phyloP scores from a whole-genome alignment of 2,797 vertebrate species.

The Myiothlypis chrysogaster region DNA sequence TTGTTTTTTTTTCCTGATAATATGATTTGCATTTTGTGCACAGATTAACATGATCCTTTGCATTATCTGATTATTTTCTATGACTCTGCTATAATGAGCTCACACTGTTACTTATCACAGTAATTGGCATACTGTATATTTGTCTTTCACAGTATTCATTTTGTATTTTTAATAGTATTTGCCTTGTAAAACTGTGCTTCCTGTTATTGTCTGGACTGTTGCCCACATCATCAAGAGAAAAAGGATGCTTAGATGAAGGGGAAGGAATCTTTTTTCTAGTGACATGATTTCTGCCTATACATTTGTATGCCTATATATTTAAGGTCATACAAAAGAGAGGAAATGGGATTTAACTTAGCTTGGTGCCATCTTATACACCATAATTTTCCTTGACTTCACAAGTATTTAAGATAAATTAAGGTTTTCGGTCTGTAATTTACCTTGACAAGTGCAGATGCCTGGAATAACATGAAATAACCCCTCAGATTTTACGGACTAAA shows the following conservation, averaged over 20 bases:
- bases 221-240: neutral
- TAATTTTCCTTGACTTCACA: neutral
- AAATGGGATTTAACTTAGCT: neutral
- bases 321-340: neutral
- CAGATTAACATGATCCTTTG: neutral
- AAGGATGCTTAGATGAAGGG: neutral
- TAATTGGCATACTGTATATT: neutral
- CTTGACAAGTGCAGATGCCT: neutral
- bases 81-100: neutral
- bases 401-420: neutral
- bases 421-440: neutral
- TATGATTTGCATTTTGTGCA: neutral
- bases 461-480: neutral
- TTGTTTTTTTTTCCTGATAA: neutral
- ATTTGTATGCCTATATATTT: neutral
- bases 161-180: neutral
- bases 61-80: neutral
- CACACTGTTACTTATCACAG: neutral
- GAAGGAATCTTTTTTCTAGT: neutral
- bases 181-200: neutral
- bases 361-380: neutral
- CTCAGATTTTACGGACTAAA: neutral
- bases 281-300: neutral
- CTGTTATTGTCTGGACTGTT: neutral
- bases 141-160: neutral